Evolutionary conservation across 1,140 invertebrate species (phyloP).

Genomic region (Cydia splendana): DNA sequence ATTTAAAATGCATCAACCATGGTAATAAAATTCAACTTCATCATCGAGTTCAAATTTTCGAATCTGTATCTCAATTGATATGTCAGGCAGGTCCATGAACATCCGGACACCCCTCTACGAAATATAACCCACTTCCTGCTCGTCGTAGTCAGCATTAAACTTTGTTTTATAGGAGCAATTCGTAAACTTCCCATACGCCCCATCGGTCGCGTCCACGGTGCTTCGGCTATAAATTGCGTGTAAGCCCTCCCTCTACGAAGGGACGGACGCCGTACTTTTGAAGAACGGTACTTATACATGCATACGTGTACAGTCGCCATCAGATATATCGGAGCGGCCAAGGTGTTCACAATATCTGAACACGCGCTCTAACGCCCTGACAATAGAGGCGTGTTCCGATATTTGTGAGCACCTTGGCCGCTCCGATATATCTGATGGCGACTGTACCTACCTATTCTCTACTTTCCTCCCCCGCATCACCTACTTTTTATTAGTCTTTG

Average conservation of each 20-base stretch:
- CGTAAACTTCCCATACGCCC: constrained; percentile 15
- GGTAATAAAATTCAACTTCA: no score
- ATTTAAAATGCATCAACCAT: no score
- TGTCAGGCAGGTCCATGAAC: not conserved
- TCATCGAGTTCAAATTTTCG: no score
- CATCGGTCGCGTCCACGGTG: constrained; percentile 8
- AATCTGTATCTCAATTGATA: no score
- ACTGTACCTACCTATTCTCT: not conserved
- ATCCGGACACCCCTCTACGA: not conserved
- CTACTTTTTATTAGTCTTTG: constrained; percentile 7
- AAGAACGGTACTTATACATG: constrained; percentile 27
- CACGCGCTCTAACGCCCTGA: no score
- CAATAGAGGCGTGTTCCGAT: no score
- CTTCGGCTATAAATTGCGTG: constrained; percentile 25
- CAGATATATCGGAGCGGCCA: no score
- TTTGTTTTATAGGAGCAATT: constrained; percentile 21
- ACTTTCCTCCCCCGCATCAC: not conserved
- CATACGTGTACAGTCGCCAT: no score
- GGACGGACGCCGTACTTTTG: constrained; percentile 24
- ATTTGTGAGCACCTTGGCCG: no score
- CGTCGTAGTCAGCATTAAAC: constrained; percentile 2
- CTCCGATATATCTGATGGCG: no score
- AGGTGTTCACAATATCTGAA: no score
- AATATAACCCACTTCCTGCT: constrained; percentile 8
- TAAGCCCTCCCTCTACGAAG: constrained; percentile 6